Conservation (phyloP, 2,797 vertebrate species). For the Dendrocincla fuliginosa region DNA sequence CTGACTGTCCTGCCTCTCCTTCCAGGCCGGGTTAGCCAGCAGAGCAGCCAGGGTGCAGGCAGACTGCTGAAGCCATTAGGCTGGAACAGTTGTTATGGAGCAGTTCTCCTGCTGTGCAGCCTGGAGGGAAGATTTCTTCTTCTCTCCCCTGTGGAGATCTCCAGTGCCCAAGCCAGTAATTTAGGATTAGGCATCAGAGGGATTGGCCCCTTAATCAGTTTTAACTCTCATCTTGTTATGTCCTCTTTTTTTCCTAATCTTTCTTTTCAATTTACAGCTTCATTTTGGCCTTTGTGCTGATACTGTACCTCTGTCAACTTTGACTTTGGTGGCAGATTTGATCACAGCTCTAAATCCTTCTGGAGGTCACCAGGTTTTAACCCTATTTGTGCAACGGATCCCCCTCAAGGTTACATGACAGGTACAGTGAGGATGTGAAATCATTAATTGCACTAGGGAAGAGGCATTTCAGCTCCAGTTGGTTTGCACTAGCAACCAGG, state of each 20-base stretch:
- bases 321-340: neutral
- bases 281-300: constrained; percentile 24
- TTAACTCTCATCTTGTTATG: constrained; percentile 35
- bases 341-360: constrained; percentile 50
- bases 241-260: constrained; percentile 18
- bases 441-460: neutral
- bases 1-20: neutral
- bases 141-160: constrained; percentile 32
- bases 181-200: constrained; percentile 51
- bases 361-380: constrained; percentile 46
- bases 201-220: constrained; percentile 50
- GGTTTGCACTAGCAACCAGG: neutral
- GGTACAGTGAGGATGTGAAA: neutral
- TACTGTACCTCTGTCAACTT: constrained; percentile 29
- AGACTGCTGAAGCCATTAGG: constrained; percentile 54
- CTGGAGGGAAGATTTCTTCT: constrained; percentile 42
- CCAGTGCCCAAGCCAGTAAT: neutral
- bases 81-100: constrained; percentile 23
- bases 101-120: constrained; percentile 50
- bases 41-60: neutral
- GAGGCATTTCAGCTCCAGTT: neutral
- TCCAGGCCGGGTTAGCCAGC: neutral
- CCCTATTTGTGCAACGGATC: neutral
- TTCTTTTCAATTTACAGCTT: constrained; percentile 45
- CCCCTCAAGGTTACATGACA: neutral